Percentiles rank a stretch among this genome's conserved stretches.
phyloP scores from a whole-genome alignment of 1,140 invertebrate genomes.

The Drosophila ambigua region DNA sequence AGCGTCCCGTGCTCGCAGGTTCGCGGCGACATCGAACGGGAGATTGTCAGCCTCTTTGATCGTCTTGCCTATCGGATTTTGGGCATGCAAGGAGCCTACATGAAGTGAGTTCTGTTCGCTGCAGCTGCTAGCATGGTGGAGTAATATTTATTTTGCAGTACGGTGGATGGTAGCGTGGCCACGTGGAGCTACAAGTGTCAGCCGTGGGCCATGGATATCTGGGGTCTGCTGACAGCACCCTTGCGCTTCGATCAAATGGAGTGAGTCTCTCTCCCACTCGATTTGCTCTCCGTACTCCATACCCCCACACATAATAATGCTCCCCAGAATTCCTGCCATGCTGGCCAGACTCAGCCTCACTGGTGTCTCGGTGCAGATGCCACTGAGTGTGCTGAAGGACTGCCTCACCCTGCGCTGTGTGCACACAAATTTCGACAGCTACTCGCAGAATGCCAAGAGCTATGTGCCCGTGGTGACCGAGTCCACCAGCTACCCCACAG shows the following conservation, averaged over 20 bases:
- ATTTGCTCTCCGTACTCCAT: neutral
- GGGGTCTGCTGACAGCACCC: conserved; percentile 65
- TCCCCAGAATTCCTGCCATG: conserved; percentile 44
- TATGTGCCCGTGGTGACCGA: conserved; percentile 18
- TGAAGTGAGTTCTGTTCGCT: conserved; percentile 46
- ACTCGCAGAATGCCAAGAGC: conserved; percentile 59
- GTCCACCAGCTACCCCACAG: conserved; percentile 13
- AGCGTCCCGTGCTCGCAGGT: conserved; percentile 8
- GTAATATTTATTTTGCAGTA: conserved; percentile 18
- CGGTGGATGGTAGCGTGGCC: conserved; percentile 43
- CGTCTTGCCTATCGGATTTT: conserved; percentile 66
- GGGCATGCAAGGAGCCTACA: conserved; percentile 54
- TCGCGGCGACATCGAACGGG: conserved; percentile 39
- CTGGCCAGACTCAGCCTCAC: conserved; percentile 28
- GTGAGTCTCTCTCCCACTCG: conserved; percentile 41
- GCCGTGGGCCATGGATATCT: conserved; percentile 62
- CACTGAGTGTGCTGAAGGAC: conserved; percentile 45
- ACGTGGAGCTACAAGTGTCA: conserved; percentile 47
- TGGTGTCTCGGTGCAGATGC: conserved; percentile 46
- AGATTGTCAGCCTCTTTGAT: conserved; percentile 56
- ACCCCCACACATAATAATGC: neutral
- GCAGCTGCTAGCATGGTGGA: neutral
- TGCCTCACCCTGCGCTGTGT: conserved; percentile 66
- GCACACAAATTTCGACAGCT: conserved; percentile 57
- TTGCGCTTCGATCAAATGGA: conserved; percentile 52